These are phyloP conservation scores for Chanos chanos DNA, from an alignment of 2,797 vertebrate genomes.

Conservation along the genomic window DNA sequence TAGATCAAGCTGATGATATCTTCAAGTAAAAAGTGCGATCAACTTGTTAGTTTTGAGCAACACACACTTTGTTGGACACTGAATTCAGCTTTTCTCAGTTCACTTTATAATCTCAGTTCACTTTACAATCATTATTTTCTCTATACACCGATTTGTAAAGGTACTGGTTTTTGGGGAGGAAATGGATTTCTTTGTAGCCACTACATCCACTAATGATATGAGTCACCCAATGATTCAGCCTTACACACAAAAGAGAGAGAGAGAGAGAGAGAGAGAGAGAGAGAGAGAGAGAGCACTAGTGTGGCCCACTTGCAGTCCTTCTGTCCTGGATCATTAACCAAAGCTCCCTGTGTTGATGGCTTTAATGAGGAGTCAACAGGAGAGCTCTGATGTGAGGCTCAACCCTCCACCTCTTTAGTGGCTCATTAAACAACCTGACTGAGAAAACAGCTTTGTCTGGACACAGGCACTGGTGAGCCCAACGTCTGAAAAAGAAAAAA, in stretches of 20 bases:
- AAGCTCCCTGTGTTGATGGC: slow-evolving; percentile 34
- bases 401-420: slow-evolving; percentile 51
- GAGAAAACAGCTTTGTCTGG: slow-evolving; percentile 43
- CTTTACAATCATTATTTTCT: too few relatives aligned
- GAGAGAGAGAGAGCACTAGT: slow-evolving; percentile 26
- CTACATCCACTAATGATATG: slow-evolving; percentile 23
- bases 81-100: too few relatives aligned
- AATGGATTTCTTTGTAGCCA: slow-evolving; percentile 32
- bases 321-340: slow-evolving; percentile 43
- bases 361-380: slow-evolving; percentile 45
- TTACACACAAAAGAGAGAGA: background rate
- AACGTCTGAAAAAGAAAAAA: too few relatives aligned
- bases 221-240: slow-evolving; percentile 31
- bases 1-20: too few relatives aligned
- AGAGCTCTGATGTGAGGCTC: slow-evolving; percentile 31
- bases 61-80: too few relatives aligned
- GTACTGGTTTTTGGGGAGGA: slow-evolving; percentile 12
- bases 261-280: background rate
- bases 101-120: too few relatives aligned
- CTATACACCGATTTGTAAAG: background rate
- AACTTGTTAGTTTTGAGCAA: too few relatives aligned
- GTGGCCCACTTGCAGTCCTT: slow-evolving; percentile 37
- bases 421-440: slow-evolving; percentile 62
- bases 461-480: too few relatives aligned
- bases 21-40: too few relatives aligned